phyloP scores from a whole-genome alignment of 2,797 vertebrate species.

The Chrosomus eos region DNA sequence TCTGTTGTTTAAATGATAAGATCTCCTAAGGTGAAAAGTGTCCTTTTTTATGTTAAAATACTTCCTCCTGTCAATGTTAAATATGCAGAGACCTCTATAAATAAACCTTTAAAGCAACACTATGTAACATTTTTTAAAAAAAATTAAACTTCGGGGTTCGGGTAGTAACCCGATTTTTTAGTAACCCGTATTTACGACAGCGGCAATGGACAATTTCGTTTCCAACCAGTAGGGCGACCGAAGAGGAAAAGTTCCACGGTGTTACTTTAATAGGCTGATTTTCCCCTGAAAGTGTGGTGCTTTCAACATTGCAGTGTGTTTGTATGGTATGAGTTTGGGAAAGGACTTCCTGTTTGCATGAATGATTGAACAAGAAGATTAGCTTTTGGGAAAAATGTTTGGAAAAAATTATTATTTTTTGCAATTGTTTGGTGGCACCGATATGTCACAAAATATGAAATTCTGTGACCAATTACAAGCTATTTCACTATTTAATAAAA shows the following conservation, averaged over 20 bases:
- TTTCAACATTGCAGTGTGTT: background rate
- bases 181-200: too few relatives aligned
- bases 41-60: background rate
- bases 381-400: background rate
- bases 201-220: too few relatives aligned
- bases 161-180: too few relatives aligned
- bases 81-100: background rate
- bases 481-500: background rate
- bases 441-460: background rate
- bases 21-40: background rate
- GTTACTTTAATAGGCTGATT: background rate
- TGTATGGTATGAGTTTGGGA: background rate
- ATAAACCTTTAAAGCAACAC: too few relatives aligned
- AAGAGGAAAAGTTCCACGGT: too few relatives aligned
- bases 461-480: background rate
- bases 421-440: background rate
- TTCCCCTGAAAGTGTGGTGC: background rate
- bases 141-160: too few relatives aligned
- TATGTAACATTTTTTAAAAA: too few relatives aligned
- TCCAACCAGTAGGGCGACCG: too few relatives aligned
- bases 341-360: background rate
- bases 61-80: background rate
- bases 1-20: background rate
- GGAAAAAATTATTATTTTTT: background rate
- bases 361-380: background rate